Evolutionary conservation across 2,888 invertebrate genomes (phyloP), one percentile per base, ranked within the genome.

Genomic region (Conus canariensis): DNA sequence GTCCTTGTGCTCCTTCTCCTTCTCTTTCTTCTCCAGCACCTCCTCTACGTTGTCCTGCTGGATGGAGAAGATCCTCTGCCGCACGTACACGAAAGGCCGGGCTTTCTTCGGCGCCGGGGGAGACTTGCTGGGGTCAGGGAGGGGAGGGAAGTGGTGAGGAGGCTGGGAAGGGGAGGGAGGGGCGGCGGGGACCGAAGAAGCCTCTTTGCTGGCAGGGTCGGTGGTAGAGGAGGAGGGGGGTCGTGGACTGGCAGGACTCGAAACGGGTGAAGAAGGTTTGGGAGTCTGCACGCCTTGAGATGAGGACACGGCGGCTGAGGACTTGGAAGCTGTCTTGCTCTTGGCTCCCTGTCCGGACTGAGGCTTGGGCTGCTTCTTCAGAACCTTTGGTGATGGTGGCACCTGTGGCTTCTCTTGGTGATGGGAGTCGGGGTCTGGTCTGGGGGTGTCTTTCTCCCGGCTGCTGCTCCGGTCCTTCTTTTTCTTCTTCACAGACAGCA

Each of bases 401-500:
- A 25, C 87, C 25, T n/a, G 59, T 16, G 56, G 25, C 45, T 60
- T 59, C 45, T 80, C n/a, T 80, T 82, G 88, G 30, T 59, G 64
- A 80, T n/a, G 19, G 45, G 30, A 25, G 56, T 5, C 22, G 16
- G 88, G 22, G 25, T 80, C 64, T n/a, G 14, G 59, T 60, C 85
- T 85, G 16, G 82, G 7, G 1, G 82, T 67, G 25, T 19, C n/a
- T 88, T 85, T 70, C 70, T 59, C 85, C 0, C 30, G 22, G 8
- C 30, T 22, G 70, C n/a, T 19, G n/a, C 90, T 74, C 14, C 30
- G 10, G 14, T 83, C 93, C 10, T 91, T 88, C 45, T 90, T 89
- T 91, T 95, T 95, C 91, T 94, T 94, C 92, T 94, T 94, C 90
- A 94, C 94, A 0, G 95, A 94, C 88, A 95, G 93, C 80, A 95